These are phyloP conservation scores for Tetramorium parvispinum DNA, from an alignment of 1,140 invertebrate genomes.

Conservation along the genomic window DNA sequence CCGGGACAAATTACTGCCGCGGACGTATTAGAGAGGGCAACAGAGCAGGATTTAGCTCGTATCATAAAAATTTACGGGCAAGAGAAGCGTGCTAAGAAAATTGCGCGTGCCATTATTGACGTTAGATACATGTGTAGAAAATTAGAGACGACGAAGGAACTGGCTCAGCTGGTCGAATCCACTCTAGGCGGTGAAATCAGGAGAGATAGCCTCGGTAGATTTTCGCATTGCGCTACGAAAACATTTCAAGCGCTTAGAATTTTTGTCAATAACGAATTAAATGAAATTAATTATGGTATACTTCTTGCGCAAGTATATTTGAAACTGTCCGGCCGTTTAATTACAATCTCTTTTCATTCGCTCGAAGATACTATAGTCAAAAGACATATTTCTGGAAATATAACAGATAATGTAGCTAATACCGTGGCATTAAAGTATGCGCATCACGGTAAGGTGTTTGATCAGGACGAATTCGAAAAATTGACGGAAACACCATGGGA, in stretches of 20 bases:
- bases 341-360: slow-evolving; percentile 96
- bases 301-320: slow-evolving; percentile 92
- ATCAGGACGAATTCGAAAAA: slow-evolving; percentile 87
- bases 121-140: slow-evolving; percentile 93
- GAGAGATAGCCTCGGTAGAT: slow-evolving; percentile 90
- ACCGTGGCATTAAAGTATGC: slow-evolving; percentile 89
- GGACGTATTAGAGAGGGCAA: slow-evolving; percentile 93
- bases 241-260: slow-evolving; percentile 97
- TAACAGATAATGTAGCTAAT: slow-evolving; percentile 89
- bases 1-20: slow-evolving; percentile 92
- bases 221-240: slow-evolving; percentile 95
- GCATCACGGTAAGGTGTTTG: slow-evolving; percentile 86
- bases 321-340: slow-evolving; percentile 91
- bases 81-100: slow-evolving; percentile 94
- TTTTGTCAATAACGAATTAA: slow-evolving; percentile 98
- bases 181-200: slow-evolving; percentile 87
- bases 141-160: slow-evolving; percentile 93
- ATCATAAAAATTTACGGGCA: slow-evolving; percentile 97
- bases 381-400: slow-evolving; percentile 93
- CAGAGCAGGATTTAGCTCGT: slow-evolving; percentile 91
- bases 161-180: slow-evolving; percentile 92
- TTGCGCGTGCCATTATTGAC: slow-evolving; percentile 95
- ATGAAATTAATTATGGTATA: slow-evolving; percentile 97
- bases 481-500: slow-evolving; percentile 90
- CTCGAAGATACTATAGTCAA: slow-evolving; percentile 98